phyloP scores from a whole-genome alignment of 2,797 vertebrate species.

The Ptychadena robeensis region DNA sequence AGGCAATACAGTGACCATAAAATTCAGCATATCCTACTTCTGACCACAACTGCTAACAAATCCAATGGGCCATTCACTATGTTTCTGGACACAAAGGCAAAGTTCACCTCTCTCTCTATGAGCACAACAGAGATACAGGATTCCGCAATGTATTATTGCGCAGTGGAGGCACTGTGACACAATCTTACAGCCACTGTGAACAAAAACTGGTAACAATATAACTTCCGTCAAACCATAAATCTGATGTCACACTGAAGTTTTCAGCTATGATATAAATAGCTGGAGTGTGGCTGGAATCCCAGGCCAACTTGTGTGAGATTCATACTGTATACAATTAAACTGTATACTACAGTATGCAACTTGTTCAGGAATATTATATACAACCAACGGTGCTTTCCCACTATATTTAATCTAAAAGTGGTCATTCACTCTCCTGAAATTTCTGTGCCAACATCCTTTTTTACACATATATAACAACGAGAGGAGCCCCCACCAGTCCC shows the following conservation, averaged over 20 bases:
- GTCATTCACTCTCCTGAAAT: no score
- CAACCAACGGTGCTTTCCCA: no score
- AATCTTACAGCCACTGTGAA: background rate
- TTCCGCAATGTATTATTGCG: slow-evolving; percentile 49
- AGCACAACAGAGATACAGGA: slow-evolving; percentile 12
- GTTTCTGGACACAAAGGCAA: slow-evolving; percentile 23
- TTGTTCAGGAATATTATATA: no score
- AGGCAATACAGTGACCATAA: background rate
- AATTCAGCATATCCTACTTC: background rate
- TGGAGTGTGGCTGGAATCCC: background rate
- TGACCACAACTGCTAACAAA: background rate
- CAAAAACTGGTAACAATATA: slow-evolving; percentile 2
- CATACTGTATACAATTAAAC: no score
- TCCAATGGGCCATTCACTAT: background rate
- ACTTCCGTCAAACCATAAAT: background rate
- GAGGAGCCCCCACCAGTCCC: no score
- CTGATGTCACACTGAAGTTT: background rate
- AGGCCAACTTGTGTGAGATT: no score
- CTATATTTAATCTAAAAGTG: no score
- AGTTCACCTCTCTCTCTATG: slow-evolving; percentile 27
- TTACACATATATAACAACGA: no score
- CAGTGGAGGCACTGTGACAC: slow-evolving; percentile 41
- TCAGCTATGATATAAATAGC: background rate
- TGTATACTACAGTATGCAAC: no score
- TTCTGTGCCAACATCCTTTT: no score